Base-by-base conservation (phyloP, 1,140 invertebrate species). In the Drosophila subobscura region DNA sequence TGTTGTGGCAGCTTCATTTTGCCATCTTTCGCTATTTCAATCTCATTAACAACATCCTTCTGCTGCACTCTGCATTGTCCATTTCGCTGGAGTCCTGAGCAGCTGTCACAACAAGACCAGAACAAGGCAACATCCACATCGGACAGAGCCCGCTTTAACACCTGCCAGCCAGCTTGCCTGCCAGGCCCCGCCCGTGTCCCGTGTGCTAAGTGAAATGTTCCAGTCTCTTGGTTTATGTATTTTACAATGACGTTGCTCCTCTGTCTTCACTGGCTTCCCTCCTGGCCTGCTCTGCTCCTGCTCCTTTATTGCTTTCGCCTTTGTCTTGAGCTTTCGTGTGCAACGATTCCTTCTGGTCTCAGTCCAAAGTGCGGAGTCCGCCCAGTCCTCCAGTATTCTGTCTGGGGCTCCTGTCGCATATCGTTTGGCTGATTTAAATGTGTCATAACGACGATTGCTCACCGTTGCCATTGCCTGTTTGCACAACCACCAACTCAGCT, bases 381-480 rank as follows among this genome's bases (percentile, higher is more conserved):
- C 46, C 57, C 33, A 37, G 10, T 37, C 33, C 33, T 12, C 3
- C 10, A 37, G 10, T 37, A 8, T 37, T 12, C 10, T 37, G 33
- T 37, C 33, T 37, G 33, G 66, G 45, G 37, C 37, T 53, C 58
- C 70, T 77, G 81, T 86, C 81, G 81, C 83, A 86, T 88, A 88
- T 86, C 81, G 83, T 86, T 86, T 88, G 83, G 68, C 83, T 88
- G 83, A 86, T 86, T 86, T 86, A 86, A 86, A 86, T 86, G 83
- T 86, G 83, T 88, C 83, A 86, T 88, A 88, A 81, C 81, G 83
- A 88, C 71, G 66, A 88, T 77, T 88, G 73, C 72, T 61, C 63
- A 59, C 73, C 72, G 72, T 76, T 76, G 72, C 72, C 72, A 68
- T 74, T 49, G 77, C 61, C 73, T 61, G 61, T 71, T 74, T 75